Conservation (phyloP, 2,888 invertebrate genomes). For the Eupithecia inturbata region DNA sequence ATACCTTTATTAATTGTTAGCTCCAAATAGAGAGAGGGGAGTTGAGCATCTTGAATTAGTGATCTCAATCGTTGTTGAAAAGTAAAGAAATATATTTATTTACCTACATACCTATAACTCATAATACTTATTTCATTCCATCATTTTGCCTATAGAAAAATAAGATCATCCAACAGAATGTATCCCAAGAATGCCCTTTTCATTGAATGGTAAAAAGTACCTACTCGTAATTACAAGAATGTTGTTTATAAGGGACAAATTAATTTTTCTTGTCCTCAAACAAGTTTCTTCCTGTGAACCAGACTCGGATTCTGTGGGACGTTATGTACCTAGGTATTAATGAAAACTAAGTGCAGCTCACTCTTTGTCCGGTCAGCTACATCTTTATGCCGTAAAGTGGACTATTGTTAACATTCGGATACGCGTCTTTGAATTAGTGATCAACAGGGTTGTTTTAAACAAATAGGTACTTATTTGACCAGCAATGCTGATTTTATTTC, state of each 20-base stretch:
- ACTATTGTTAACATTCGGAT: not conserved
- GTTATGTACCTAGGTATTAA: conserved; percentile 13
- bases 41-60: not conserved
- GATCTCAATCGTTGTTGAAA: not conserved
- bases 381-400: not conserved
- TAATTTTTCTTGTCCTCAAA: not conserved
- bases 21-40: not conserved
- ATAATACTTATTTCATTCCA: not conserved
- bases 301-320: conserved; percentile 15
- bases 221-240: not conserved
- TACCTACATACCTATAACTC: not conserved
- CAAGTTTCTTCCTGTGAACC: conserved; percentile 21
- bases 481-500: not conserved
- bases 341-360: conserved; percentile 26
- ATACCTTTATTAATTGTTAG: not conserved
- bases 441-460: not conserved
- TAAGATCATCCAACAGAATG: not conserved
- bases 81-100: not conserved
- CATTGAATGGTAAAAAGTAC: not conserved
- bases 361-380: conserved; percentile 9
- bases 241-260: not conserved
- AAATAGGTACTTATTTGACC: not conserved
- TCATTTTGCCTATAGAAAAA: not conserved
- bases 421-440: not conserved
- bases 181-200: not conserved